phyloP scores from a whole-genome alignment of 2,888 invertebrate genomes.

The Colletes collaris region DNA sequence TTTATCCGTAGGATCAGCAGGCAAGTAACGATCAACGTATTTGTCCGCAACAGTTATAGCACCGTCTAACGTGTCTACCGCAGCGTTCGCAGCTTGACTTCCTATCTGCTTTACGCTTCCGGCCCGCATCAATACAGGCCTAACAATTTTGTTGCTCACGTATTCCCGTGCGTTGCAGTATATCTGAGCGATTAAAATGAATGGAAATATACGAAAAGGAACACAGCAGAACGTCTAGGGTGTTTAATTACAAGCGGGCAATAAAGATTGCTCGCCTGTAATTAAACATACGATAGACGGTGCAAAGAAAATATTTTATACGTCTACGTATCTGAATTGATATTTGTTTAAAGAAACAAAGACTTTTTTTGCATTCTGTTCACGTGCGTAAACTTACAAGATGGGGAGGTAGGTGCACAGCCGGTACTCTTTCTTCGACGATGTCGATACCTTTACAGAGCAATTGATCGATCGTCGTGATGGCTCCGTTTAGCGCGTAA shows the following conservation, averaged over 20 bases:
- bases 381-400: slow-evolving; percentile 86
- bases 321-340: too few species aligned
- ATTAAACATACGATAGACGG: too few species aligned
- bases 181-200: slow-evolving; percentile 85
- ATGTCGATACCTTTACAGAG: slow-evolving; percentile 93
- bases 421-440: slow-evolving; percentile 92
- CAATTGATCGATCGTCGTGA: slow-evolving; percentile 89
- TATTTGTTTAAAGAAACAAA: too few species aligned
- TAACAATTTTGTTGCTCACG: slow-evolving; percentile 87
- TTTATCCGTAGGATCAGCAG: slow-evolving; percentile 87
- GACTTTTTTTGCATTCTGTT: too few species aligned
- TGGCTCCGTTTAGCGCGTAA: slow-evolving; percentile 87
- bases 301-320: too few species aligned
- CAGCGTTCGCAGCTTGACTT: slow-evolving; percentile 89
- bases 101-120: slow-evolving; percentile 93
- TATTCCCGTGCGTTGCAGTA: slow-evolving; percentile 91
- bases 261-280: too few species aligned
- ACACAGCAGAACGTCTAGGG: too few species aligned
- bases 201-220: too few species aligned
- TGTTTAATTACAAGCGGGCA: too few species aligned
- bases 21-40: slow-evolving; percentile 92
- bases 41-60: slow-evolving; percentile 91
- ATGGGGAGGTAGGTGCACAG: slow-evolving; percentile 92
- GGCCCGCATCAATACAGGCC: slow-evolving; percentile 90
- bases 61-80: slow-evolving; percentile 89